phyloP scores from a whole-genome alignment of 1,140 invertebrate genomes.

The Drosophila baimaii region DNA sequence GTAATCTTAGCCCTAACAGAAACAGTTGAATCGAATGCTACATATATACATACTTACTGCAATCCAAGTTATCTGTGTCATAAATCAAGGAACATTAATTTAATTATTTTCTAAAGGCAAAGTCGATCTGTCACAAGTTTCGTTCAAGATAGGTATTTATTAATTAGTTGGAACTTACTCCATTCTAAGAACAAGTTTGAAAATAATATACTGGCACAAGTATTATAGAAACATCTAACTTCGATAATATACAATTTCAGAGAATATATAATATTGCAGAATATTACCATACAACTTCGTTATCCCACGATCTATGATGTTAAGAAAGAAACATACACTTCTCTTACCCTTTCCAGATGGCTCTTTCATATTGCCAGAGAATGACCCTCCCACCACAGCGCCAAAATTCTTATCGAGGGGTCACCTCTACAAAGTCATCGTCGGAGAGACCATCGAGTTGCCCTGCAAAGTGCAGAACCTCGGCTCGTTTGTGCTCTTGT shows the following conservation, averaged over 20 bases:
- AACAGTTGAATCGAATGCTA: no score
- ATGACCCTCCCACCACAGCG: conserved; percentile 71
- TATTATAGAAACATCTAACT: no score
- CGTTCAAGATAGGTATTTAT: not conserved
- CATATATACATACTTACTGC: no score
- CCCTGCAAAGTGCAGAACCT: conserved; percentile 92
- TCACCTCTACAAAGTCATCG: conserved; percentile 90
- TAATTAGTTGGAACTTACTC: not conserved
- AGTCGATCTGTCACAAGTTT: not conserved
- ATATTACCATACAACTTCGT: no score
- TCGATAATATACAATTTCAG: no score
- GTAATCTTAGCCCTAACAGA: conserved; percentile 5
- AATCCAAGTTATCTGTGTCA: no score
- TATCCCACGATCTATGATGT: not conserved
- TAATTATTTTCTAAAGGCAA: not conserved
- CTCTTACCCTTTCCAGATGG: conserved; percentile 47
- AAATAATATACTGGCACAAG: no score
- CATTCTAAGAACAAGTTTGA: not conserved
- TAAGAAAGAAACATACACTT: not conserved
- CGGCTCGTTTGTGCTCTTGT: conserved; percentile 87
- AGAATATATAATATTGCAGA: no score
- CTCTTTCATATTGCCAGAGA: conserved; percentile 66
- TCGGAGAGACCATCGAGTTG: conserved; percentile 89
- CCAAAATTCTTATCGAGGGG: conserved; percentile 89
- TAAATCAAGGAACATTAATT: not conserved